Conservation (phyloP, 2,888 invertebrate species). For the Agrochola lychnidis region DNA sequence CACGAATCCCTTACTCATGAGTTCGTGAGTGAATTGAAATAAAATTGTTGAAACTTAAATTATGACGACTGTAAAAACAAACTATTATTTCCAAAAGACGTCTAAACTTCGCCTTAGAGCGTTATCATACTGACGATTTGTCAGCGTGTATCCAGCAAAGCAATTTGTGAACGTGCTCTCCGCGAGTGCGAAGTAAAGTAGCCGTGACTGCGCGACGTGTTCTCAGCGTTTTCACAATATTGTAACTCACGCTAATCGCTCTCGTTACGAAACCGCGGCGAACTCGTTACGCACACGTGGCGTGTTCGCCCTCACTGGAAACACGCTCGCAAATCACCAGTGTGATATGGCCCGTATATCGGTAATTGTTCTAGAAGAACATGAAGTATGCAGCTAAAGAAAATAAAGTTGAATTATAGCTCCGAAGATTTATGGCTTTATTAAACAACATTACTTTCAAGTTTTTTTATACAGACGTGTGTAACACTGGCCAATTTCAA, state of each 20-base stretch:
- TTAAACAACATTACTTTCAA: conserved; percentile 32
- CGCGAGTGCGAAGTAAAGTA: too few species aligned
- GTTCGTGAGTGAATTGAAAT: too few species aligned
- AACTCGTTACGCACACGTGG: too few species aligned
- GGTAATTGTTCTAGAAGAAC: conserved; percentile 21
- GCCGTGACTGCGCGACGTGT: too few species aligned
- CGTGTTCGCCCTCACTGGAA: too few species aligned
- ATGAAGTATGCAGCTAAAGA: conserved; percentile 18
- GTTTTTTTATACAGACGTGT: conserved; percentile 10
- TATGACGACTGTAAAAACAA: background rate
- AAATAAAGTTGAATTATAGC: conserved; percentile 22
- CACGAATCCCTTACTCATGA: background rate
- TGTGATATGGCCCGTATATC: background rate
- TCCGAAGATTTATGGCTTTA: conserved; percentile 39
- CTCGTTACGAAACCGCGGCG: too few species aligned
- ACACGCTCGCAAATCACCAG: too few species aligned
- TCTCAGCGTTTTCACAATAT: too few species aligned
- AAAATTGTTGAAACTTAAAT: background rate
- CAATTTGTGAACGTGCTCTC: too few species aligned
- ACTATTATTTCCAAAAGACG: background rate
- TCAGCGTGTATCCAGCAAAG: too few species aligned
- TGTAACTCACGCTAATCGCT: too few species aligned
- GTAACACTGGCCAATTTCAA: conserved; percentile 42
- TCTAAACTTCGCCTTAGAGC: background rate
- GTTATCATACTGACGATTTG: too few species aligned